Base-by-base conservation (phyloP, 2,113 vertebrate genomes). In the Peromyscus californicus region DNA sequence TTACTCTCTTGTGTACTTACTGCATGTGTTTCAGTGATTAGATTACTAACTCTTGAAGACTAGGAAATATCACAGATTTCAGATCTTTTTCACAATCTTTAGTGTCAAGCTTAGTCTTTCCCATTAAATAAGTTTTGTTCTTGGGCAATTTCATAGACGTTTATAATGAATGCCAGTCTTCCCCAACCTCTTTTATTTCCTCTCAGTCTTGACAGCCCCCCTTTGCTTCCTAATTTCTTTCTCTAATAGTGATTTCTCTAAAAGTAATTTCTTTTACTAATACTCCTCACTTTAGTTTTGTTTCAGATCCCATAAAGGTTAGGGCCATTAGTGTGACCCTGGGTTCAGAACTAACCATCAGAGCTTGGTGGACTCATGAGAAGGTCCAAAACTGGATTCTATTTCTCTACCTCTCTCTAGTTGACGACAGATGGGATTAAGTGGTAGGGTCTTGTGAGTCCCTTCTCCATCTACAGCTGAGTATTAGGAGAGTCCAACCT, bases 21-120 rank as follows among this genome's bases (percentile, higher is more conserved):
- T 39, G 4, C 36, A 69, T 72, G 5, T 48, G 9, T 69, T 79
- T 87, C 36, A 89, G 59, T 79, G 17, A 51, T 33, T 87, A 76
- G 67, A 89, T 48, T 74, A 76, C 36, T 83, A 82, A 88, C 8
- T 69, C 54, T n/a, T 92, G 15, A 94, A 94, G 51, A 91, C 17
- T 72, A 85, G 65, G 26, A 86, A 87, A 36, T 80, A 63, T 39
- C 12, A 59, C 29, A 93, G 29, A 31, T 90, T 63, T 92, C 36
- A 85, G 48, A 88, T 80, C 48, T 93, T 91, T 90, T 31, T 51
- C 22, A 19, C 74, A 96, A 67, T 0, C 1, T 83, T 82, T 59
- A 91, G 42, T 65, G 54, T 91, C n/a, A 63, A 92, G 4, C 12
- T 90, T 39, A 54, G 39, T 93, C 61, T 69, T 65, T 85, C 45